These are phyloP conservation scores for Vulpes lagopus DNA, from an alignment of 2,113 vertebrate species.

Conservation along the genomic window DNA sequence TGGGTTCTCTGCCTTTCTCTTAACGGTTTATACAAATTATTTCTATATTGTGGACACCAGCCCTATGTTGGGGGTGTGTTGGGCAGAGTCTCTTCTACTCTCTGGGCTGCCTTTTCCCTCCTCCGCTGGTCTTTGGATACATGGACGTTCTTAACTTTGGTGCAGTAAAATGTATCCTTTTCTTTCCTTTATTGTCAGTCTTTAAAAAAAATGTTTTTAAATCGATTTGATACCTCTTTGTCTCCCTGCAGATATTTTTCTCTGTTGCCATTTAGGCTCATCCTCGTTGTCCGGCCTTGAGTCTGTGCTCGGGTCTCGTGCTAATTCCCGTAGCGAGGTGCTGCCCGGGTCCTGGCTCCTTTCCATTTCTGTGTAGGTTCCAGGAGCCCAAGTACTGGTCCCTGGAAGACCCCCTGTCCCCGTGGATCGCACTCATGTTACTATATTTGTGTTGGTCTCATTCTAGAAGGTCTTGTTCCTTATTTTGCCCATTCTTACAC, in stretches of 20 bases:
- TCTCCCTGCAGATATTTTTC: neutral
- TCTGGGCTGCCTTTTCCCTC: neutral
- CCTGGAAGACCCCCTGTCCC: neutral
- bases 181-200: neutral
- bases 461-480: neutral
- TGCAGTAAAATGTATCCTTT: neutral
- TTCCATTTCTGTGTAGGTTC: neutral
- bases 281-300: neutral
- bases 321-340: rapidly evolving
- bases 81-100: neutral
- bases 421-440: rapidly evolving
- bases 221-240: neutral
- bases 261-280: neutral
- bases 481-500: neutral
- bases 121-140: neutral
- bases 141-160: neutral
- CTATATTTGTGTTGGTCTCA: neutral
- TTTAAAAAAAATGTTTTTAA: neutral
- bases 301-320: neutral
- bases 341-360: neutral
- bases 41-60: neutral
- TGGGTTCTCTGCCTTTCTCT: neutral
- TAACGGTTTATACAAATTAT: neutral
- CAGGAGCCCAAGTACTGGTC: neutral
- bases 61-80: neutral